A percentile compares a stretch with the other conserved stretches of the same genome.
Conservation (phyloP, 2,888 invertebrate genomes). For the Macrophya annulata region DNA sequence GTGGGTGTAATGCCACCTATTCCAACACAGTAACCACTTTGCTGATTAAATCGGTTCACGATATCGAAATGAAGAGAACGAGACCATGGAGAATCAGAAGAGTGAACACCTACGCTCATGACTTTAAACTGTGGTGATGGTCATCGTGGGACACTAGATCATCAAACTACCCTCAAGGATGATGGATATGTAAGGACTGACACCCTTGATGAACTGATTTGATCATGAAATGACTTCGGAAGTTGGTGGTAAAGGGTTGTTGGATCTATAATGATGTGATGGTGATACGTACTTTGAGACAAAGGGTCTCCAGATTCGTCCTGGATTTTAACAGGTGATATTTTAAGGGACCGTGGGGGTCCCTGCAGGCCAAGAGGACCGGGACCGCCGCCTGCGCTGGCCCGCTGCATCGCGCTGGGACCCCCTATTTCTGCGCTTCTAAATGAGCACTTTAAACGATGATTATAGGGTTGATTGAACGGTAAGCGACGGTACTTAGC, state of each 20-base stretch:
- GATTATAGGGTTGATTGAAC: conserved; percentile 43
- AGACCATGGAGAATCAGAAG: background rate
- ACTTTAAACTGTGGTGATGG: background rate
- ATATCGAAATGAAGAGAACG: background rate
- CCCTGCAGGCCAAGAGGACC: conserved; percentile 76
- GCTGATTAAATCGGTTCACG: conserved; percentile 64
- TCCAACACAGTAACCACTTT: conserved; percentile 63
- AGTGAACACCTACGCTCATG: too few relatives aligned
- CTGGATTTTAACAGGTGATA: conserved; percentile 76
- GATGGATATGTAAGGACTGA: background rate
- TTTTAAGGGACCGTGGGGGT: conserved; percentile 77
- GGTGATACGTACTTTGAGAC: conserved; percentile 74
- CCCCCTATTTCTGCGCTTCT: conserved; percentile 72
- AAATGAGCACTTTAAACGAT: conserved; percentile 29
- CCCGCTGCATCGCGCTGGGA: conserved; percentile 73
- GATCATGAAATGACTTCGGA: too few relatives aligned
- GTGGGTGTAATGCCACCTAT: background rate
- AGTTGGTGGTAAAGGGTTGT: background rate
- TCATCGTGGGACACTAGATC: conserved; percentile 28
- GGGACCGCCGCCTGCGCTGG: conserved; percentile 75
- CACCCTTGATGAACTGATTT: too few relatives aligned
- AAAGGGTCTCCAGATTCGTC: conserved; percentile 76
- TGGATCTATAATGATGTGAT: background rate
- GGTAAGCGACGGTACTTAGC: conserved; percentile 48
- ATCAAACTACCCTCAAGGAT: background rate